Evolutionary conservation across 1,140 invertebrate species (phyloP).

Genomic region (Copidosoma floridanum): DNA sequence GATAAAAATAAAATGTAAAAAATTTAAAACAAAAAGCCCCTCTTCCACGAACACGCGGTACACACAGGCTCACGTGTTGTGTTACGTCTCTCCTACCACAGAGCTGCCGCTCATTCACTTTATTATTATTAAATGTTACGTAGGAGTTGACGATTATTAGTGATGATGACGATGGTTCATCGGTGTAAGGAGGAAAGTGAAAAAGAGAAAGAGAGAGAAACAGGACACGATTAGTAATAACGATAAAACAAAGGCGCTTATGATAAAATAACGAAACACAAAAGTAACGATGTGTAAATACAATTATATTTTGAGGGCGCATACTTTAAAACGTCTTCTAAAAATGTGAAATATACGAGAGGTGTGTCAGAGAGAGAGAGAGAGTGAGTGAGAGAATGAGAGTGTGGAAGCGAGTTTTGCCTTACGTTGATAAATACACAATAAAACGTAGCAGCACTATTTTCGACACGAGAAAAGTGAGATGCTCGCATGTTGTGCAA

Average conservation of each 20-base stretch:
- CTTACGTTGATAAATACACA: conserved; percentile 20
- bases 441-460: conserved; percentile 12
- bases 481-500: conserved; percentile 16
- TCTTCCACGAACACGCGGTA: conserved; percentile 6
- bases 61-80: too few species aligned
- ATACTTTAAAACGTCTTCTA: conserved; percentile 16
- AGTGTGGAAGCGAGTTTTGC: conserved; percentile 11
- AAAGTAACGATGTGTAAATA: too few species aligned
- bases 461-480: conserved; percentile 20
- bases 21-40: not conserved
- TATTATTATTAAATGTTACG: not conserved
- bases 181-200: not conserved
- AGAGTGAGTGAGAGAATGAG: not conserved
- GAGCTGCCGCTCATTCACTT: conserved; percentile 4
- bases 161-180: too few species aligned
- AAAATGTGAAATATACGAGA: not conserved
- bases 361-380: not conserved
- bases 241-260: not conserved
- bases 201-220: not conserved
- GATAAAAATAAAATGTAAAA: too few species aligned
- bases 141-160: conserved; percentile 9
- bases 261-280: conserved; percentile 7
- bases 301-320: conserved; percentile 15
- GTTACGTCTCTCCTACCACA: conserved; percentile 16
- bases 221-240: not conserved